phyloP scores from a whole-genome alignment of 2,113 vertebrate genomes.

The Tragelaphus buxtoni region DNA sequence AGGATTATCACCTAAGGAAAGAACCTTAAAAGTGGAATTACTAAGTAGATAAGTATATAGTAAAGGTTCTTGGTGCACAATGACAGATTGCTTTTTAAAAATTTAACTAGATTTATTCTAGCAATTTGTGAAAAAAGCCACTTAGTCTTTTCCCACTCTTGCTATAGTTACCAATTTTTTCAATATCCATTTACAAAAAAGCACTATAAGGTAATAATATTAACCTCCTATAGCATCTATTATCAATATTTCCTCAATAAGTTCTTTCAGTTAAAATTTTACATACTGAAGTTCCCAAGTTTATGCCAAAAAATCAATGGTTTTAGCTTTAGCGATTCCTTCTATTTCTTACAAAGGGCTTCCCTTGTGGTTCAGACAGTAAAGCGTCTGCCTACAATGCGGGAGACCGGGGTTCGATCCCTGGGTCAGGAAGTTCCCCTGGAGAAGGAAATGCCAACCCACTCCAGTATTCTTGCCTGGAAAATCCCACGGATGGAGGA shows the following conservation, averaged over 20 bases:
- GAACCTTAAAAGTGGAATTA: constrained; percentile 11
- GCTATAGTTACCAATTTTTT: neutral
- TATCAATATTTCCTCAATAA: constrained; percentile 34
- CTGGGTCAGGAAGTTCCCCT: too few species aligned
- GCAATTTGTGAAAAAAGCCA: neutral
- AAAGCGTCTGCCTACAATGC: too few species aligned
- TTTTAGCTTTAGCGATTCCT: constrained; percentile 48
- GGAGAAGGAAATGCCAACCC: too few species aligned
- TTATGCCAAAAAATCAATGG: constrained; percentile 42
- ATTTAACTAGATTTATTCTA: constrained; percentile 7
- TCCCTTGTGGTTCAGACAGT: too few species aligned
- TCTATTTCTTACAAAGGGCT: constrained; percentile 45
- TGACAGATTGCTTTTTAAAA: neutral
- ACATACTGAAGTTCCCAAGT: constrained; percentile 25
- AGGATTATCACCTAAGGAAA: neutral
- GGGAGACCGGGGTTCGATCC: too few species aligned
- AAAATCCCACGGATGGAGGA: too few species aligned
- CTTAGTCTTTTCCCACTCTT: constrained; percentile 9
- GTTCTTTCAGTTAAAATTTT: constrained; percentile 25
- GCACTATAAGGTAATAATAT: neutral
- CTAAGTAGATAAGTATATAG: neutral
- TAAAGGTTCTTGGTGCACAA: neutral
- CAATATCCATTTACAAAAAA: constrained; percentile 24
- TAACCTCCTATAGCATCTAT: neutral
- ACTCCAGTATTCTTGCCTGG: too few species aligned